phyloP scores from a whole-genome alignment of 2,113 vertebrate species.

The Brachypteracias leptosomus region DNA sequence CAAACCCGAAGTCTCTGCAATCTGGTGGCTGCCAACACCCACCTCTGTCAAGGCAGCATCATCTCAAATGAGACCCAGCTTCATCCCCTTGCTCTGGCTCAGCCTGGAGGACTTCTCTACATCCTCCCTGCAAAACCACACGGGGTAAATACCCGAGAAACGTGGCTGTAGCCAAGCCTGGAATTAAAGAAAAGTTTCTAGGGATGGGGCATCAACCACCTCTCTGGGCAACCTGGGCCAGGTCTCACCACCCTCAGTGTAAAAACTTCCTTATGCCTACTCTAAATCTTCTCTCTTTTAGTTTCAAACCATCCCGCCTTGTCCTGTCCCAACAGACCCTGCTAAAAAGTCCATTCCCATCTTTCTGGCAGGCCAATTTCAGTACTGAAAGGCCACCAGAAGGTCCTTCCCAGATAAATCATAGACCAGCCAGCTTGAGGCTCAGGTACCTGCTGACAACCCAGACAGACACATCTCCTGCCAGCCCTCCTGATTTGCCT shows the following conservation, averaged over 20 bases:
- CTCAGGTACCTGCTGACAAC: background rate
- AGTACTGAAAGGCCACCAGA: too few relatives aligned
- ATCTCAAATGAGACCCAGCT: background rate
- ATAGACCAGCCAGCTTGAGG: background rate
- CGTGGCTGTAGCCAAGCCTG: fast-evolving
- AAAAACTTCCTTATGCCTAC: too few relatives aligned
- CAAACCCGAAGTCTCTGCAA: background rate
- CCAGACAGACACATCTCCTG: background rate
- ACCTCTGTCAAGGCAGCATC: background rate
- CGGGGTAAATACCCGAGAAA: fast-evolving
- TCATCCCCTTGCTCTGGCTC: background rate
- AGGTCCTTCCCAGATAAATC: background rate
- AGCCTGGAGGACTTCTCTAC: background rate
- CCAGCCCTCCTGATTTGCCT: background rate
- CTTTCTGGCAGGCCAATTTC: background rate
- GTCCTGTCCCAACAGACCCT: background rate
- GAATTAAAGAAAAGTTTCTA: background rate
- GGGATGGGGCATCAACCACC: background rate
- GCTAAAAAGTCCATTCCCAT: background rate
- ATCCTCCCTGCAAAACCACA: background rate
- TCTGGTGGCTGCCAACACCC: background rate
- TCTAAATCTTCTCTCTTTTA: too few relatives aligned
- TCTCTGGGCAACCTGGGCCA: background rate
- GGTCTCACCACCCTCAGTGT: background rate
- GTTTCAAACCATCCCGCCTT: background rate